phyloP scores from a whole-genome alignment of 2,888 invertebrate species.

The Tetragonisca angustula region DNA sequence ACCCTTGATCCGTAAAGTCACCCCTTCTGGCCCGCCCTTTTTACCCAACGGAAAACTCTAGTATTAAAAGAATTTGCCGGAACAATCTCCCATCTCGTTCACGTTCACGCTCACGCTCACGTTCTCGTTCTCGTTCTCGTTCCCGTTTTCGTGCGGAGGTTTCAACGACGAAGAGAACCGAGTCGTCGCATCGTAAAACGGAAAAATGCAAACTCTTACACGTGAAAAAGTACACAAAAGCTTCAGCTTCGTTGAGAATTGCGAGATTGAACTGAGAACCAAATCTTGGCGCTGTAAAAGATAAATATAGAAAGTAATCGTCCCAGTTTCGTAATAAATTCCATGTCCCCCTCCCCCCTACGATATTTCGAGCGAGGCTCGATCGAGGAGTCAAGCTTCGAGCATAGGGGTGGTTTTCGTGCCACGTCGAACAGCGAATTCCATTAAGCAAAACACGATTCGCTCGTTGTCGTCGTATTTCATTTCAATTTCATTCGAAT shows the following conservation, averaged over 20 bases:
- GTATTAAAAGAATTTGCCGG: constrained; percentile 77
- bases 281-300: too few species aligned
- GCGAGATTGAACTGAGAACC: too few species aligned
- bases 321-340: too few species aligned
- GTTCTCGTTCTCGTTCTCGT: constrained; percentile 11
- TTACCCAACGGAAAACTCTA: constrained; percentile 59
- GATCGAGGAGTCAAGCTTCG: background rate
- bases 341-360: too few species aligned
- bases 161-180: background rate
- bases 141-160: too few species aligned
- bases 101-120: background rate
- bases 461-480: constrained; percentile 56
- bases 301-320: too few species aligned
- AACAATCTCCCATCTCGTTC: constrained; percentile 71
- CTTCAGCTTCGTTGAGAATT: too few species aligned
- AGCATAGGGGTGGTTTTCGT: background rate
- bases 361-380: too few species aligned
- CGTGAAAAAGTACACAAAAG: too few species aligned
- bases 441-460: constrained; percentile 23
- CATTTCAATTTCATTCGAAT: constrained; percentile 66
- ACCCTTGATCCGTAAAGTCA: constrained; percentile 70
- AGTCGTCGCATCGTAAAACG: too few species aligned
- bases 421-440: constrained; percentile 9
- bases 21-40: constrained; percentile 63
- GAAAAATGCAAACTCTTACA: background rate